phyloP scores from a whole-genome alignment of 2,113 vertebrate genomes.

The Chaetodon auriga region DNA sequence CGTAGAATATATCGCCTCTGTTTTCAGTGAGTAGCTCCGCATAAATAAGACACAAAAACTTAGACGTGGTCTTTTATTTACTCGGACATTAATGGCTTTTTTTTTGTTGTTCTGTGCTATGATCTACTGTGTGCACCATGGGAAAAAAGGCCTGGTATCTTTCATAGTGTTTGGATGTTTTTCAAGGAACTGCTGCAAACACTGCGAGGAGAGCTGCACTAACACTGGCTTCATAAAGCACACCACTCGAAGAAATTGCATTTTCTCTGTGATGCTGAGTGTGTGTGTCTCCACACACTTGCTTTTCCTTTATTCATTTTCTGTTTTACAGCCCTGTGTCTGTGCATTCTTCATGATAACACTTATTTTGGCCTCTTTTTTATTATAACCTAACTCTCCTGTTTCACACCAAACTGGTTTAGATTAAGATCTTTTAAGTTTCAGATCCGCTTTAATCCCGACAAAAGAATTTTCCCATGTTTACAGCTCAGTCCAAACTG shows the following conservation, averaged over 20 bases:
- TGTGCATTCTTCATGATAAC: background rate
- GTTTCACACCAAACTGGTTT: slow-evolving; percentile 57
- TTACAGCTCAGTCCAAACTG: slow-evolving; percentile 23
- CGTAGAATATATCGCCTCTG: slow-evolving; percentile 44
- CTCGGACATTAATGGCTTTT: slow-evolving; percentile 59
- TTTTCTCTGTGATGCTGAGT: slow-evolving; percentile 32
- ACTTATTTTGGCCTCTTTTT: background rate
- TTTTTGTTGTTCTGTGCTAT: slow-evolving; percentile 32
- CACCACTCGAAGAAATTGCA: slow-evolving; percentile 55
- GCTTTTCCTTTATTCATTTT: background rate
- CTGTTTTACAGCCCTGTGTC: slow-evolving; percentile 6
- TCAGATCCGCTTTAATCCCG: slow-evolving; percentile 37
- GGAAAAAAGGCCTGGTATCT: slow-evolving; percentile 34
- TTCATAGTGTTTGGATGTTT: slow-evolving; percentile 54
- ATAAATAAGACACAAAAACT: slow-evolving; percentile 68
- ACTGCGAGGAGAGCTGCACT: slow-evolving; percentile 19
- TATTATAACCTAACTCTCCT: slow-evolving; percentile 10
- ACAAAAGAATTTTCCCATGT: slow-evolving; percentile 73
- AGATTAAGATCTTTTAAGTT: slow-evolving; percentile 61
- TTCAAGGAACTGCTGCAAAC: slow-evolving; percentile 49
- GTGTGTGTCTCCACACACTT: background rate
- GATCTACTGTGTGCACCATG: slow-evolving; percentile 39
- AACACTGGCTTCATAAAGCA: slow-evolving; percentile 56
- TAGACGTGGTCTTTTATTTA: slow-evolving; percentile 66
- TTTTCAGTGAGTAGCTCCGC: slow-evolving; percentile 40